Evolutionary conservation across 2,113 vertebrate genomes (phyloP), one percentile per base, ranked within the genome.

Genomic region (Vireo altiloquus): DNA sequence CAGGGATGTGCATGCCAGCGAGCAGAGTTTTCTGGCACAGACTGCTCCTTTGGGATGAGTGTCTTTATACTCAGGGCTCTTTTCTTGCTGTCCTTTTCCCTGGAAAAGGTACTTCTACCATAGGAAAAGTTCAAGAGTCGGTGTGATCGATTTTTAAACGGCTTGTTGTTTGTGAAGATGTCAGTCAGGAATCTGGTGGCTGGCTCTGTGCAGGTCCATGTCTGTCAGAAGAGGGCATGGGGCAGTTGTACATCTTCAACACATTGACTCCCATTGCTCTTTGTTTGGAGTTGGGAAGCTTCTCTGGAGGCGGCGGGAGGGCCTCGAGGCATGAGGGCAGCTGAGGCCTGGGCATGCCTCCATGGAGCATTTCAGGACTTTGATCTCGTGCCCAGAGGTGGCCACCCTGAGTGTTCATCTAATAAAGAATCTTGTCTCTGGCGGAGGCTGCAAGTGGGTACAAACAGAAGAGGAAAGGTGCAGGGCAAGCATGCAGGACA

Each of bases 221-320:
- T 76, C 17, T 75, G 57, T n/a, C 53, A 54, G 65, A 60, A 31
- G 3, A 37, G 31, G 33, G 21, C 8, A 7, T 20, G 77, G 40
- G 53, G 66, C 46, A 57, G n/a, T 35, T 65, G 30, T 24, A 9
- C 0, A 4, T 42, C 56, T 76, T 49, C 65, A 49, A 40, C 37
- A 16, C 2, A 1, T 46, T 12, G 49, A 31, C 20, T 90, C 28
- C 47, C 30, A 31, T 13, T 1, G 1, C 7, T 3, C n/a, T 46
- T 82, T 2, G 2, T 89, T 30, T 68, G 61, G 61, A 56, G 49
- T 6, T 3, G 4, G 27, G 18, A n/a, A 68, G 44, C 47, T 82
- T 28, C 65, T 84, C 40, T 76, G 46, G 35, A 76, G 13, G 11
- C 15, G 19, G 10, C 24, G 44, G 24, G 19, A 40, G 7, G 39